Base-by-base conservation (phyloP, 30 jellyfish, hydroid and myxozoan genomes). In the Sanderia malayensis region DNA sequence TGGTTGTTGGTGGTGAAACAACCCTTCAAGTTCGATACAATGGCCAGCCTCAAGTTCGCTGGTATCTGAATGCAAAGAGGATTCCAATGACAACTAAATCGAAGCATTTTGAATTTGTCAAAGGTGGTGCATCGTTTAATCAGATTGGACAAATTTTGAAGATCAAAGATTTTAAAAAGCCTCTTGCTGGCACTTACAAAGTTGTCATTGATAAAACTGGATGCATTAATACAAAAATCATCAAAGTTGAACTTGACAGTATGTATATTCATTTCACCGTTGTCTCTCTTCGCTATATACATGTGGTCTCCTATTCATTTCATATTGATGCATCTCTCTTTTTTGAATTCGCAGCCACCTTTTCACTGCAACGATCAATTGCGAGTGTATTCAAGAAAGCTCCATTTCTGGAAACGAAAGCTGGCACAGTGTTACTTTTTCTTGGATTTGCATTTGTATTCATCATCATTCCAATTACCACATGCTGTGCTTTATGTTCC, bases 221-320 rank as follows among this genome's bases (percentile, higher is more conserved):
- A 1, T 78, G 89, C 55, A 49, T 58, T 13, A 62, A 78, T 28
- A 78, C 82, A 25, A 32, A 64, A 33, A 22, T 69, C 25, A 66
- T 78, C 46, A 78, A 46, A n/a, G 89, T 78, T 23, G 82, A 20
- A 24, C 46, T n/a, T 18, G 89, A 64, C 22, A 53, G 89, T 78
- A 58, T 31, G 89, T 78, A 24, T 4, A 9, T 19, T 49, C 18
- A 15, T n/a, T n/a, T n/a, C n/a, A n/a, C n/a, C n/a, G n/a, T n/a
- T n/a, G n/a, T n/a, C n/a, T n/a, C n/a, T n/a, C n/a, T n/a, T n/a
- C n/a, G n/a, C n/a, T n/a, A n/a, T n/a, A n/a, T n/a, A n/a, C n/a
- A n/a, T n/a, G n/a, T n/a, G n/a, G n/a, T n/a, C n/a, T n/a, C n/a
- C n/a, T 37, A 37, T 37, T 37, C 52, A 37, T 37, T 37, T n/a